Evolutionary conservation across 2,113 vertebrate genomes (phyloP).

Genomic region (western clawed frog (Xenopus tropicalis)): DNA sequence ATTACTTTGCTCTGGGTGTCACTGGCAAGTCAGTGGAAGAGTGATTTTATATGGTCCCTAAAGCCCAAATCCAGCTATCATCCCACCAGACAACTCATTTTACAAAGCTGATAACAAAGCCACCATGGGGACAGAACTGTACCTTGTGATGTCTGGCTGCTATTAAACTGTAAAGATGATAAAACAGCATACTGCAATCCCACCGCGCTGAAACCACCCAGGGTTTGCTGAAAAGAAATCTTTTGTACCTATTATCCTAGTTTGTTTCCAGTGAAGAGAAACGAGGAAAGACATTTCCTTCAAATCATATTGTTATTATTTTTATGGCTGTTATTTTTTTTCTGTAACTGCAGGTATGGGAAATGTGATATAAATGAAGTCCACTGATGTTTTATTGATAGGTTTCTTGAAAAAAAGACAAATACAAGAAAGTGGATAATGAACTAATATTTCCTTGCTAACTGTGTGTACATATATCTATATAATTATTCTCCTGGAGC

Average conservation of each 20-base stretch:
- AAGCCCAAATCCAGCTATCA: slow-evolving; percentile 55
- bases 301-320: not conserved
- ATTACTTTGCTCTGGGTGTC: slow-evolving; percentile 52
- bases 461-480: no score
- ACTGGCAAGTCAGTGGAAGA: slow-evolving; percentile 54
- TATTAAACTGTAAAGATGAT: slow-evolving; percentile 48
- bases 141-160: slow-evolving; percentile 48
- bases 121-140: slow-evolving; percentile 53
- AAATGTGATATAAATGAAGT: not conserved
- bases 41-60: slow-evolving; percentile 50
- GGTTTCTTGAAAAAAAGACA: no score
- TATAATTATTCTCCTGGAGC: no score
- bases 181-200: slow-evolving; percentile 56
- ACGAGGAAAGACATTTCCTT: not conserved
- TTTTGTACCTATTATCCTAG: slow-evolving; percentile 37
- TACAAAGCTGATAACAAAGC: slow-evolving; percentile 61
- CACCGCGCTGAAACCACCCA: slow-evolving; percentile 42
- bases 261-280: slow-evolving; percentile 22
- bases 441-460: no score
- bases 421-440: no score
- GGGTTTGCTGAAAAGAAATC: slow-evolving; percentile 41
- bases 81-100: slow-evolving; percentile 66
- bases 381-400: no score
- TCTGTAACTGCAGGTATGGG: not conserved
- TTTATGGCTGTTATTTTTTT: no score